These are phyloP conservation scores for Aegotheles bennettii DNA, from an alignment of 2,113 vertebrate genomes.

Conservation along the genomic window DNA sequence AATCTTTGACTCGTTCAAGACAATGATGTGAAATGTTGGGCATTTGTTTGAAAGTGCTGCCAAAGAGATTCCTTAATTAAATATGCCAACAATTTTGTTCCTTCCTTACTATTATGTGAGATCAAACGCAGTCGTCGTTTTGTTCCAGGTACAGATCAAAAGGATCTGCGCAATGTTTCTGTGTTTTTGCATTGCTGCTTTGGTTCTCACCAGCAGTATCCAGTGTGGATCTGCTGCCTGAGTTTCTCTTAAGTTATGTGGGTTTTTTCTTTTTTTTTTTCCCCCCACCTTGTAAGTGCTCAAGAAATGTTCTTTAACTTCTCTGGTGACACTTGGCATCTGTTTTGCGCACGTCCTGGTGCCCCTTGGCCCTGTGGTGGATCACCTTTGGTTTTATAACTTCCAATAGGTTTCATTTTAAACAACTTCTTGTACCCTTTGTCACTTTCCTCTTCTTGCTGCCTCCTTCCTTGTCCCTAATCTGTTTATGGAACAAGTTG, in stretches of 20 bases:
- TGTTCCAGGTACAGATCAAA: slow-evolving; percentile 9
- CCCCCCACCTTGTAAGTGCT: background rate
- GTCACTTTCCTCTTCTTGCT: background rate
- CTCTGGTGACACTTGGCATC: background rate
- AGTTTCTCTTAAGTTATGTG: too few species aligned
- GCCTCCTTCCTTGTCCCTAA: background rate
- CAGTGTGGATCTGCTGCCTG: background rate
- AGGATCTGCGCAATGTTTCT: background rate
- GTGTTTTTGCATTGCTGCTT: too few species aligned
- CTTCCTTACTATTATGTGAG: background rate
- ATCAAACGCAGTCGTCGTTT: background rate
- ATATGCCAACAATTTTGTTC: background rate
- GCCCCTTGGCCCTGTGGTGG: background rate
- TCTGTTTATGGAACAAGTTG: background rate
- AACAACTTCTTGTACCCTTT: background rate
- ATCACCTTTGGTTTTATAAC: background rate
- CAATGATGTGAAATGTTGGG: background rate
- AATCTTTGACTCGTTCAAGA: too few species aligned
- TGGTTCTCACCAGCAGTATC: too few species aligned
- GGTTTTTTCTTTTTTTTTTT: background rate
- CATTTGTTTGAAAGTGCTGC: background rate
- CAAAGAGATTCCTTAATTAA: background rate
- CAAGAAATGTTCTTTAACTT: background rate
- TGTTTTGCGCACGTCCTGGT: background rate
- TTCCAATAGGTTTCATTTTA: background rate